phyloP scores from a whole-genome alignment of 2,888 invertebrate genomes.

The Trichogramma dendrolimi region DNA sequence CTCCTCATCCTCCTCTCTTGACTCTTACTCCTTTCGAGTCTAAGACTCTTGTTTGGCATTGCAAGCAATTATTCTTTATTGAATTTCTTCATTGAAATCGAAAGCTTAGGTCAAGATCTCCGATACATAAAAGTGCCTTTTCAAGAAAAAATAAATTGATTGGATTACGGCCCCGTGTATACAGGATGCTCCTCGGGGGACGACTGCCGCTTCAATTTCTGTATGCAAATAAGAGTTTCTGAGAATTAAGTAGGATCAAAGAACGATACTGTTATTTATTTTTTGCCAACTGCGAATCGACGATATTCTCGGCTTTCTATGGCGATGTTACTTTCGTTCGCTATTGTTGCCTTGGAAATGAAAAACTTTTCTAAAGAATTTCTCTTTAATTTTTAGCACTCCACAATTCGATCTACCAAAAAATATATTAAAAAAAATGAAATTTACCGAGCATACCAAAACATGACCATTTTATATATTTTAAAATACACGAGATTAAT shows the following conservation, averaged over 20 bases:
- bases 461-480: too few species aligned
- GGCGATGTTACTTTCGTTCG: too few species aligned
- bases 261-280: too few species aligned
- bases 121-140: background rate
- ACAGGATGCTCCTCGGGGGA: background rate
- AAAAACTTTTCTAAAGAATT: too few species aligned
- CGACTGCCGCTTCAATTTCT: slow-evolving; percentile 12
- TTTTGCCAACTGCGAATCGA: too few species aligned
- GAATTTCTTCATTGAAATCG: slow-evolving; percentile 11
- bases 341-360: too few species aligned
- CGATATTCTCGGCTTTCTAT: too few species aligned
- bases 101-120: slow-evolving; percentile 10
- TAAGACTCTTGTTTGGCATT: slow-evolving; percentile 13
- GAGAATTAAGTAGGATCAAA: background rate
- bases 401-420: too few species aligned
- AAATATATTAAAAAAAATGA: too few species aligned
- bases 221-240: slow-evolving; percentile 15
- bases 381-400: too few species aligned
- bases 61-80: slow-evolving; percentile 6
- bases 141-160: slow-evolving; percentile 7
- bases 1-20: background rate
- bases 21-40: slow-evolving; percentile 4
- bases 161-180: slow-evolving; percentile 4
- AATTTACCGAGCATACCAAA: too few species aligned
- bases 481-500: too few species aligned